Evolutionary conservation across 1,140 invertebrate species (phyloP), one percentile per base, ranked within the genome.

Genomic region (Acromyrmex heyeri): DNA sequence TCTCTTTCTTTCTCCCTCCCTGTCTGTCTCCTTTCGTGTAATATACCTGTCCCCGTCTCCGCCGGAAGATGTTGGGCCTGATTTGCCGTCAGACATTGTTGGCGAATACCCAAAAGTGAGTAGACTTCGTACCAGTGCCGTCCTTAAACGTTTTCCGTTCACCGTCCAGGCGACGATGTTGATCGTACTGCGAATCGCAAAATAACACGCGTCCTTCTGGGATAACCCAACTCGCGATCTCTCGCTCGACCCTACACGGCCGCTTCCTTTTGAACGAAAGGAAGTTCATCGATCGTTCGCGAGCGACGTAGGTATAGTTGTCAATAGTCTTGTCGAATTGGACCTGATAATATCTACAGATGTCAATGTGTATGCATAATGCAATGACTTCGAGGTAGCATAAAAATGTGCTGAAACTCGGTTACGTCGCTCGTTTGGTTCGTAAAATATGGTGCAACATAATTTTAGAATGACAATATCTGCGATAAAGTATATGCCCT

Each of bases 61-160:
- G 57, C 61, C 30, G 59, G 64, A 72, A 78, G 55, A 93, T 93
- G 93, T 86, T 93, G 89, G 91, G 70, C 57, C 81, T 93, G 79
- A 44, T 83, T 57, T 93, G 91, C 79, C 91, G 92, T 77, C 93
- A 93, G 72, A 85, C 89, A 21, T 82, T 93, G 72, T 76, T 93
- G 77, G 85, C 86, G 38, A 93, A 91, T 88, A 86, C 87, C 65
- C 92, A 93, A 91, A 93, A 93, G 93, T 93, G 87, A 93, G 93
- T 93, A 91, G 57, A 48, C 14, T 16, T 12, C 12, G n/a, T 3
- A n/a, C 3, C 21, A 27, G 61, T n/a, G n/a, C 3, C 16, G 55
- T 48, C 27, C 8, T 18, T 4, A 27, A n/a, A 34, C 27, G 27
- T 14, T 7, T 5, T 1, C 0, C 38, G 38, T n/a, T 34, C 12